Conservation (phyloP, 1,140 invertebrate species). For the Cyclina sinensis region DNA sequence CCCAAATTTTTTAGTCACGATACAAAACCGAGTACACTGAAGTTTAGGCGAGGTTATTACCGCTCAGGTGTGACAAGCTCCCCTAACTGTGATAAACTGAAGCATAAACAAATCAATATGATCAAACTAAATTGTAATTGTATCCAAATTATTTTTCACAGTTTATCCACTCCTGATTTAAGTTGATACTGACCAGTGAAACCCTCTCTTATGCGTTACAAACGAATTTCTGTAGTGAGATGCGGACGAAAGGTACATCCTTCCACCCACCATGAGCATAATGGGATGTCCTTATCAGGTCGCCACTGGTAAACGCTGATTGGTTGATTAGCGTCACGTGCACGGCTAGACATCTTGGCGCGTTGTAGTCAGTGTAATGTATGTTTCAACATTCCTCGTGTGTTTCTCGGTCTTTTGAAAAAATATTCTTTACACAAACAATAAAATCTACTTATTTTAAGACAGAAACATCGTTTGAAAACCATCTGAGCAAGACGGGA, state of each 20-base stretch:
- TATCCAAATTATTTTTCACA: neutral
- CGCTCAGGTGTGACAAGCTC: constrained; percentile 36
- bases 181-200: neutral
- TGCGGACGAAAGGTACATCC: constrained; percentile 26
- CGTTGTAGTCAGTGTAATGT: constrained; percentile 40
- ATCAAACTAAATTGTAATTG: constrained; percentile 19
- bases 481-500: neutral
- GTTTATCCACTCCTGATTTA: constrained; percentile 1
- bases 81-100: neutral
- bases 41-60: constrained; percentile 18
- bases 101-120: neutral
- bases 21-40: constrained; percentile 16
- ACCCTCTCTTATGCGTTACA: neutral
- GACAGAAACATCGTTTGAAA: neutral
- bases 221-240: neutral
- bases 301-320: constrained; percentile 74
- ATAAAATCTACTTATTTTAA: constrained; percentile 18
- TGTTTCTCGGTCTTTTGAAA: constrained; percentile 5
- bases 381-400: constrained; percentile 29
- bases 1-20: constrained; percentile 50
- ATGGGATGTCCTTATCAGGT: constrained; percentile 67
- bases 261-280: constrained; percentile 60
- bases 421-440: constrained; percentile 31
- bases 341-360: constrained; percentile 85
- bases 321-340: constrained; percentile 82